Conservation (phyloP, 2,113 vertebrate species). For the Chrysochloris asiatica region DNA sequence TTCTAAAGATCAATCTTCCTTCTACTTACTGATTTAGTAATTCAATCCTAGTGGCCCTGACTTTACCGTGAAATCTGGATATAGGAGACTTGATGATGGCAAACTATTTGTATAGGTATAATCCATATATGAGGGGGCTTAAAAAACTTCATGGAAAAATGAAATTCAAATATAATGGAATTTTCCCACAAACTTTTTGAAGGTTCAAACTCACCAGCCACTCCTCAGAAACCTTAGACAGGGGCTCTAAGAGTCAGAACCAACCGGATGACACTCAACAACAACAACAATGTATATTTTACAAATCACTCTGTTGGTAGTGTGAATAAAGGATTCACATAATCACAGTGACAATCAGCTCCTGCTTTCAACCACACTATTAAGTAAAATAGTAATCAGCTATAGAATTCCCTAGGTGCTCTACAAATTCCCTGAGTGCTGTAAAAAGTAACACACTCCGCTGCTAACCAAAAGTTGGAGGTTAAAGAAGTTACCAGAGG, state of each 20-base stretch:
- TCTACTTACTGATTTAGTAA: too few species aligned
- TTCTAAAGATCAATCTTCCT: neutral
- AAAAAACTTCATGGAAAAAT: too few species aligned
- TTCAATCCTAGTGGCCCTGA: neutral
- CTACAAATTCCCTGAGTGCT: neutral
- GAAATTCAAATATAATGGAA: too few species aligned
- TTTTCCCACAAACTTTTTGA: too few species aligned
- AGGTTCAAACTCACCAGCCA: too few species aligned
- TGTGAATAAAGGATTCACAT: neutral
- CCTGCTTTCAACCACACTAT: neutral
- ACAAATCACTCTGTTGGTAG: neutral
- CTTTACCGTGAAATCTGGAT: neutral
- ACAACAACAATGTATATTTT: neutral
- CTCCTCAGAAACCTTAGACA: too few species aligned
- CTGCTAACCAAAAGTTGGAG: neutral
- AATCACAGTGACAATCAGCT: neutral
- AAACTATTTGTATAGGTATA: neutral
- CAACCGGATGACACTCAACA: too few species aligned
- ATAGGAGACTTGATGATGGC: neutral
- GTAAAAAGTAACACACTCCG: neutral
- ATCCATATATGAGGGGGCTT: too few species aligned
- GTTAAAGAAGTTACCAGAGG: neutral
- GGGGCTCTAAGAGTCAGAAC: too few species aligned
- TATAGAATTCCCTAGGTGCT: neutral
- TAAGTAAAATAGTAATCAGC: conserved; percentile 1